A percentile compares a stretch with the other conserved stretches of the same genome.
phyloP scores from a whole-genome alignment of 1,140 invertebrate genomes.

The Macrosteles quadrilineatus region DNA sequence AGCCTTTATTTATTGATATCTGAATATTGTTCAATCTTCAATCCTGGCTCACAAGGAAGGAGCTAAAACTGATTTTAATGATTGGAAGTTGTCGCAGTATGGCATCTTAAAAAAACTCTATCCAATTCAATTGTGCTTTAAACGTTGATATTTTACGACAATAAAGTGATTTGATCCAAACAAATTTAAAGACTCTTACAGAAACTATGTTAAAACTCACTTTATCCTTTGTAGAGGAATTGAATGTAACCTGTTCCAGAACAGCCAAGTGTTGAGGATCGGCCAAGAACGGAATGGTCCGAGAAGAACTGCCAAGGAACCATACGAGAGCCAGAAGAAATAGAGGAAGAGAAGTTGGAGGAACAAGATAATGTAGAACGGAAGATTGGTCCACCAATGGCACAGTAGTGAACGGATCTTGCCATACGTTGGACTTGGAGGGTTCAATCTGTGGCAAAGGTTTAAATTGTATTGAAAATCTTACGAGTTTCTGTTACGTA shows the following conservation, averaged over 20 bases:
- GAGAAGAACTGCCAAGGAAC: constrained; percentile 71
- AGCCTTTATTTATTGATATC: too few species aligned
- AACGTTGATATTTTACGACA: too few species aligned
- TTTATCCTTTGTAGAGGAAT: constrained; percentile 56
- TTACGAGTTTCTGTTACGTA: constrained; percentile 11
- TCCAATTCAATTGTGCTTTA: too few species aligned
- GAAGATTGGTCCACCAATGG: constrained; percentile 50
- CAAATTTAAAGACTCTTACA: too few species aligned
- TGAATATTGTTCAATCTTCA: too few species aligned
- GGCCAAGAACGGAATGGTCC: constrained; percentile 82
- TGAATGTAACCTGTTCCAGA: constrained; percentile 62
- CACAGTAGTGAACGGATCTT: constrained; percentile 43
- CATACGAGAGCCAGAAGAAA: constrained; percentile 81
- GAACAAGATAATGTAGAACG: constrained; percentile 59
- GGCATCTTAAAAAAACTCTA: too few species aligned
- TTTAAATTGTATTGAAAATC: constrained; percentile 18
- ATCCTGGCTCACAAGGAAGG: too few species aligned
- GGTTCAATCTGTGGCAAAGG: constrained; percentile 28
- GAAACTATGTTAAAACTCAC: constrained; percentile 51
- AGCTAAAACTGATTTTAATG: too few species aligned
- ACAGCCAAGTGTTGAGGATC: constrained; percentile 62
- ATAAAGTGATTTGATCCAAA: too few species aligned
- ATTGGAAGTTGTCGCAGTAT: too few species aligned
- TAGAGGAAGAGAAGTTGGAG: constrained; percentile 73
- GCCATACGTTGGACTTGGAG: constrained; percentile 47